Percentiles rank a stretch among this genome's conserved stretches.
Evolutionary conservation across 2,113 vertebrate genomes (phyloP).

Genomic region (Nyctibius bracteatus): DNA sequence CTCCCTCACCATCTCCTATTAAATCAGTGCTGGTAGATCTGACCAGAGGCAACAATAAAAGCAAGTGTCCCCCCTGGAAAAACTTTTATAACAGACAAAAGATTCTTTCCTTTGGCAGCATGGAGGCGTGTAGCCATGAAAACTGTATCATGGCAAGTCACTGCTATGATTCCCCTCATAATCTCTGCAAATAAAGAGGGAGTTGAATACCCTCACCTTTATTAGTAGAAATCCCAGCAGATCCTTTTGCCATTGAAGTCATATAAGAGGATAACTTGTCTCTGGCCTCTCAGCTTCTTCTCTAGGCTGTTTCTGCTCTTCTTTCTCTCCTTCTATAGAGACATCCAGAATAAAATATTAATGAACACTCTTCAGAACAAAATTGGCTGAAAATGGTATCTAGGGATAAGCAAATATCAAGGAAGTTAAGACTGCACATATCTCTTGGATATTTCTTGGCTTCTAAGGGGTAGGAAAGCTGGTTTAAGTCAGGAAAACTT

Average conservation of each 20-base stretch:
- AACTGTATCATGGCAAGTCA: not conserved
- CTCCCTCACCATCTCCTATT: not conserved
- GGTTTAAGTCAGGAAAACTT: not conserved
- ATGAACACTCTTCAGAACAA: not conserved
- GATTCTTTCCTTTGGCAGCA: not conserved
- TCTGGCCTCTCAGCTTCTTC: conserved; percentile 18
- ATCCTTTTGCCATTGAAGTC: conserved; percentile 29
- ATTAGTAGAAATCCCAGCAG: conserved; percentile 32
- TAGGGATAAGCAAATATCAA: not conserved
- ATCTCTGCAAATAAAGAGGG: not conserved
- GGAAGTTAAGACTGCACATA: not conserved
- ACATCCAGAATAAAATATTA: conserved; percentile 8
- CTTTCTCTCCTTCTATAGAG: conserved; percentile 39
- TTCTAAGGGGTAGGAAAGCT: not conserved
- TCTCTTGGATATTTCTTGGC: not conserved
- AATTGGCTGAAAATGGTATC: not conserved
- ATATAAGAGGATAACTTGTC: not conserved
- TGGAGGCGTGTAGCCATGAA: not conserved
- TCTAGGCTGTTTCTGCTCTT: conserved; percentile 39
- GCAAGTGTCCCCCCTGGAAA: not conserved
- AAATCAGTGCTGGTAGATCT: not conserved
- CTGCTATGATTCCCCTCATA: not conserved
- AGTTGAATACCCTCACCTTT: conserved; percentile 41
- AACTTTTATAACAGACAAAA: not conserved
- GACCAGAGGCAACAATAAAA: not conserved